Conservation (phyloP, 2,113 vertebrate genomes). For the Apistogramma diplotaenia region DNA sequence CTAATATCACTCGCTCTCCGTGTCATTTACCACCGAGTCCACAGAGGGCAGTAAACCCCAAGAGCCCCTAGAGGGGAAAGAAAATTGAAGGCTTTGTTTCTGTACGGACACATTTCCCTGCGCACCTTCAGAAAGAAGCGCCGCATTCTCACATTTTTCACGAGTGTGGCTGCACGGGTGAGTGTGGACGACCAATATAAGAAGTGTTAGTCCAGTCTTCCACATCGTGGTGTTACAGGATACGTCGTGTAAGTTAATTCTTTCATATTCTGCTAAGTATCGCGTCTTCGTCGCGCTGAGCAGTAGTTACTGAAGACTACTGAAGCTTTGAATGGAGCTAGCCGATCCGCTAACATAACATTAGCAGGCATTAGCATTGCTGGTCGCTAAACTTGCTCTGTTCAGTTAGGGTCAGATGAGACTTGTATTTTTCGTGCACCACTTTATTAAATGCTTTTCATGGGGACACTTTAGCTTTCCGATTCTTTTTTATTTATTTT, state of each 20-base stretch:
- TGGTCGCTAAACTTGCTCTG: background rate
- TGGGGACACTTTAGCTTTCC: fast-evolving
- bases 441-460: background rate
- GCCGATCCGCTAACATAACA: conserved; percentile 51
- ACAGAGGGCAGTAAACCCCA: background rate
- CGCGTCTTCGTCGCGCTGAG: background rate
- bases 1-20: no score
- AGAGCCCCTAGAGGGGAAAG: background rate
- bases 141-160: conserved; percentile 59
- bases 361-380: conserved; percentile 23
- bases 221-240: fast-evolving
- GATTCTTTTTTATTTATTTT: background rate
- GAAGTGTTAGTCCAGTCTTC: fast-evolving
- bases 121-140: conserved; percentile 59
- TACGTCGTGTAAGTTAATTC: fast-evolving
- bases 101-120: conserved; percentile 60
- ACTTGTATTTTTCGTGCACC: fast-evolving
- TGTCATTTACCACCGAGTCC: background rate
- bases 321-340: conserved; percentile 41
- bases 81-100: conserved; percentile 16
- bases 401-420: background rate
- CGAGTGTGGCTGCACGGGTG: conserved; percentile 69
- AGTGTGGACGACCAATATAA: background rate
- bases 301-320: background rate
- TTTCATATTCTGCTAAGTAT: fast-evolving